These are phyloP conservation scores for Saturnia pavonia DNA, from an alignment of 2,888 invertebrate genomes.

Conservation along the genomic window DNA sequence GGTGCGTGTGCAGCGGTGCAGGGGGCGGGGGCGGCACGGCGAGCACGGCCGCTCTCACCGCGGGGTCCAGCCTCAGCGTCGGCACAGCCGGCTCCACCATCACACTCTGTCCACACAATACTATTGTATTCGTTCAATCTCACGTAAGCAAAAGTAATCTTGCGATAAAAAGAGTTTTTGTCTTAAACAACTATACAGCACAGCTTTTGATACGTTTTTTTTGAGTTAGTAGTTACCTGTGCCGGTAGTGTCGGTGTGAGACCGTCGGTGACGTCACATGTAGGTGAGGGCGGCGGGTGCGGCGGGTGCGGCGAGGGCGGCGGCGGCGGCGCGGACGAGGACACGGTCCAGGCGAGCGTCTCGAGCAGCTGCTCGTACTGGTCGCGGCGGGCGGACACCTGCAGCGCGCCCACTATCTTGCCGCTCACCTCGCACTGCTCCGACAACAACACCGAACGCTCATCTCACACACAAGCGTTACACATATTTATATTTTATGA, in stretches of 20 bases:
- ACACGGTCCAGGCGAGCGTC: conserved; percentile 74
- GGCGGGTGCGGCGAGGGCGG: conserved; percentile 26
- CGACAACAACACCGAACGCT: not conserved
- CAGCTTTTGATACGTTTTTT: no score
- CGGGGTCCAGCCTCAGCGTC: conserved; percentile 83
- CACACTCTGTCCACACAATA: conserved; percentile 23
- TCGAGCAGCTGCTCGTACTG: conserved; percentile 96
- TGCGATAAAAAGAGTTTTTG: no score
- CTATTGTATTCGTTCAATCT: not conserved
- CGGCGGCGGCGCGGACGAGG: conserved; percentile 39
- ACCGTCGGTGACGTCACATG: conserved; percentile 21
- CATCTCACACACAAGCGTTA: no score
- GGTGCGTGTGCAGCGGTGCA: conserved; percentile 31
- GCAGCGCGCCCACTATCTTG: conserved; percentile 90
- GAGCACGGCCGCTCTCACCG: conserved; percentile 81
- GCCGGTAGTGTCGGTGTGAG: conserved; percentile 19
- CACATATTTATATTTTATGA: no score
- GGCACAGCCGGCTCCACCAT: conserved; percentile 66
- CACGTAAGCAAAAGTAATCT: not conserved
- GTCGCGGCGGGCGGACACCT: conserved; percentile 91
- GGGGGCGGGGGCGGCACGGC: conserved; percentile 55
- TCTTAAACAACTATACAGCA: no score
- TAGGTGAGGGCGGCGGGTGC: conserved; percentile 26
- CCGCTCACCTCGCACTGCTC: conserved; percentile 84
- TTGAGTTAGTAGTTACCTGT: not conserved